Evolutionary conservation across 2,113 vertebrate species (phyloP), one percentile per base, ranked within the genome.

Genomic region (Coptodon bakossiorum): DNA sequence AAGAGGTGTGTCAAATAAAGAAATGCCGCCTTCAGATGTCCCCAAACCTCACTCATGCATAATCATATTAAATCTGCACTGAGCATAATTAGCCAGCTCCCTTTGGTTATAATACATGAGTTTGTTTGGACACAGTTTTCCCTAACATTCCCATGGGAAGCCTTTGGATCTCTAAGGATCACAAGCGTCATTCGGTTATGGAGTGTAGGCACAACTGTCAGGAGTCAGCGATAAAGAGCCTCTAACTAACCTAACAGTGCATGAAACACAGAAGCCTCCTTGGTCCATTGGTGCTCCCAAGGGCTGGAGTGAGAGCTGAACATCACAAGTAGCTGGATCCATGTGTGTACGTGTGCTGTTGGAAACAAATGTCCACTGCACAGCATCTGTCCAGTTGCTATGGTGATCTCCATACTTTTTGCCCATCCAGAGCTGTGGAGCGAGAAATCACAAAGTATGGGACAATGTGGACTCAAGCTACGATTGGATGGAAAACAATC

Each of bases 211-310:
- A 86, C 50, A 84, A 89, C 85, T 89, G 90, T 83, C 93, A 90
- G 93, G 89, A 93, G 81, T 92, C 88, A 59, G 83, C 88, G n/a
- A 68, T 86, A 87, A 82, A 83, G 86, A 91, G 92, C 80, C 73
- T 54, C 87, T 11, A 89, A 85, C 85, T 78, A 84, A 89, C 45
- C 85, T 94, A 97, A 95, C 91, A 85, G 94, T 90, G 94, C 93
- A 91, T 96, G 96, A 96, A 95, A 95, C 90, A 84, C 86, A 87
- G 71, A 88, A 89, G 88, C 79, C 91, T 91, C 79, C 63, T 54
- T 88, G 89, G 92, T 93, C 92, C 76, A 87, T 73, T 94, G 91
- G 85, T 89, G 84, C 53, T 94, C 94, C 92, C 92, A 34, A 27
- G 90, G 90, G 92, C 81, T 48, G 48, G 80, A 88, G 84, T 40